Evolutionary conservation across 2,888 invertebrate species (phyloP).

Genomic region (Laspeyria flexula): DNA sequence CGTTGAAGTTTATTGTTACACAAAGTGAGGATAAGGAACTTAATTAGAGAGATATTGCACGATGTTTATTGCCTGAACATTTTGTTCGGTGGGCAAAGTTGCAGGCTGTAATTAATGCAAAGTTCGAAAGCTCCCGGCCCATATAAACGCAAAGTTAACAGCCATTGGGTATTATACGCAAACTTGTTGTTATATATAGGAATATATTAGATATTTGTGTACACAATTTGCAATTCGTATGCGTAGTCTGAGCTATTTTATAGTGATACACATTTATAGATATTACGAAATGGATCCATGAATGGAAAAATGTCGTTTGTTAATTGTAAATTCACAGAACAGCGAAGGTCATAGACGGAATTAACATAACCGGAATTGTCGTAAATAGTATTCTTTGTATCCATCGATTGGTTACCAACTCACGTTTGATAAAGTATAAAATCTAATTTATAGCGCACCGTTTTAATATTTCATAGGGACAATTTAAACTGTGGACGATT

Average conservation of each 20-base stretch:
- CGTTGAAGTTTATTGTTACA: constrained; percentile 11
- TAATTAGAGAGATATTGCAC: constrained; percentile 67
- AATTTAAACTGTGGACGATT: constrained; percentile 32
- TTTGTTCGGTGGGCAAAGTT: constrained; percentile 40
- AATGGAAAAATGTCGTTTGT: constrained; percentile 7
- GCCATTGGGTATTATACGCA: constrained; percentile 44
- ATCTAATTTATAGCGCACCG: constrained; percentile 34
- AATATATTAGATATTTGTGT: constrained; percentile 17
- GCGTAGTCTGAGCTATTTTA: not conserved
- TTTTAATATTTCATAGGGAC: constrained; percentile 36
- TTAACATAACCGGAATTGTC: constrained; percentile 50
- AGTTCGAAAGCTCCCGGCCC: constrained; percentile 53
- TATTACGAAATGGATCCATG: constrained; percentile 20
- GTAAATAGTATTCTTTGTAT: constrained; percentile 32
- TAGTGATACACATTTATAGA: constrained; percentile 17
- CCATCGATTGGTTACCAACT: constrained; percentile 29
- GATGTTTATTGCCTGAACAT: constrained; percentile 62
- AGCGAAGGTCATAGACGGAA: constrained; percentile 36
- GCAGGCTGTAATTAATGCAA: constrained; percentile 44
- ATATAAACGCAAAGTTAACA: constrained; percentile 54
- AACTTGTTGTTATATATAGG: constrained; percentile 34
- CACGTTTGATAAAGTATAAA: constrained; percentile 35
- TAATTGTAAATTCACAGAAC: constrained; percentile 38
- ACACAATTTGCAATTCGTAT: not conserved
- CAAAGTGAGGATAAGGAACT: constrained; percentile 45